Evolutionary conservation across 2,888 invertebrate species (phyloP), one percentile per base, ranked within the genome.

Genomic region (Vanessa cardui): DNA sequence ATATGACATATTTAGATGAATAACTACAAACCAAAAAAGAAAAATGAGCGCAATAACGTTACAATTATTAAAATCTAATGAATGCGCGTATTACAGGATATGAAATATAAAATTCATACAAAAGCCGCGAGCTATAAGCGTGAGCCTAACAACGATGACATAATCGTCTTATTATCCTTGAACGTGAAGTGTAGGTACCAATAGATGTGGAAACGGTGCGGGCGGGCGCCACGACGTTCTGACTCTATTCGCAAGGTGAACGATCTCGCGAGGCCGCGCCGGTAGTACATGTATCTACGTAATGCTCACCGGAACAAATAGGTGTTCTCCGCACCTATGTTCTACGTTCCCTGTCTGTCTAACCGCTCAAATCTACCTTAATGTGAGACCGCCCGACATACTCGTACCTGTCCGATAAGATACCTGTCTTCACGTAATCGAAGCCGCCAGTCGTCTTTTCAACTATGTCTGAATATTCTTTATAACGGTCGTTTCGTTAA

Each of bases 241-340:
- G 73, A 75, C 77, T 81, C 80, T 83, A 85, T 86, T 85, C 81
- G 84, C 85, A 86, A 89, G 91, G 90, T 91, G 85, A 92, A 91
- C 80, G 90, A 78, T 87, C 91, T 73, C 72, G 80, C 90, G 91
- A 91, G 90, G 91, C 84, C 89, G 85, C 76, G 78, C 75, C 78
- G 78, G 69, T 61, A 63, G 54, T 67, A 62, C 47, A 61, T 60
- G 62, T 71, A 67, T 60, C 62, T 71, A 67, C 58, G 70, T 71
- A 71, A 63, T 71, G 61, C 69, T 62, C 79, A 74, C 76, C 80
- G 79, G 80, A 77, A 77, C 82, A 79, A 80, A 80, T 75, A 69
- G 59, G 66, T 72, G 70, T 70, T 72, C 71, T 70, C 67, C 67
- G 73, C 70, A 70, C 69, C 67, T 67, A 72, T 67, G 69, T 66